phyloP scores from a whole-genome alignment of 2,797 vertebrate genomes.

The Acridotheres tristis region DNA sequence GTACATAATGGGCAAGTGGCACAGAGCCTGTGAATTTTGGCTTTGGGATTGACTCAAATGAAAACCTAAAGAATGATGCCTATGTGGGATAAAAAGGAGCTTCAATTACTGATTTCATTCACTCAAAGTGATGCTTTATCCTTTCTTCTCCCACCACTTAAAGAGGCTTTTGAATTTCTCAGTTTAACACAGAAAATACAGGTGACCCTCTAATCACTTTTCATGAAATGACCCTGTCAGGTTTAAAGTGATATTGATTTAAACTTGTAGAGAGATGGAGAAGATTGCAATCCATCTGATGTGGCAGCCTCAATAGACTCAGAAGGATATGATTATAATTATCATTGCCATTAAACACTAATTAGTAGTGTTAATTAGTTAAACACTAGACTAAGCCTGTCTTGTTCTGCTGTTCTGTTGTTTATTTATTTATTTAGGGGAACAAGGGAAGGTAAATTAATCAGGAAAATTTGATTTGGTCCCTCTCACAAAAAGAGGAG shows the following conservation, averaged over 20 bases:
- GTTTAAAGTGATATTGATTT: constrained; percentile 39
- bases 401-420: constrained; percentile 13
- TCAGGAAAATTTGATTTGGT: constrained; percentile 12
- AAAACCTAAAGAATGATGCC: constrained; percentile 8
- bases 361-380: constrained; percentile 65
- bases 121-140: neutral
- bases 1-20: neutral
- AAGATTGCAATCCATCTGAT: constrained; percentile 1
- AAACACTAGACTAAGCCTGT: constrained; percentile 8
- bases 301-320: constrained; percentile 7
- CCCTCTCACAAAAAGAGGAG: neutral
- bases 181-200: constrained; percentile 23
- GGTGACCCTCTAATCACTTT: constrained; percentile 33
- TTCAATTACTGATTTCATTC: neutral
- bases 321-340: constrained; percentile 38
- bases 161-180: constrained; percentile 25
- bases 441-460: neutral
- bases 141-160: neutral
- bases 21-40: neutral
- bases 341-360: constrained; percentile 53
- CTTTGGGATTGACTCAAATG: constrained; percentile 44
- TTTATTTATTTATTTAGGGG: constrained; percentile 37
- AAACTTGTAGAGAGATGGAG: neutral
- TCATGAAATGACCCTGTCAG: constrained; percentile 5
- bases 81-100: neutral